Percentiles rank a stretch among this genome's conserved stretches.
Evolutionary conservation across 2,797 vertebrate genomes (phyloP).

Genomic region (Acridotheres tristis): DNA sequence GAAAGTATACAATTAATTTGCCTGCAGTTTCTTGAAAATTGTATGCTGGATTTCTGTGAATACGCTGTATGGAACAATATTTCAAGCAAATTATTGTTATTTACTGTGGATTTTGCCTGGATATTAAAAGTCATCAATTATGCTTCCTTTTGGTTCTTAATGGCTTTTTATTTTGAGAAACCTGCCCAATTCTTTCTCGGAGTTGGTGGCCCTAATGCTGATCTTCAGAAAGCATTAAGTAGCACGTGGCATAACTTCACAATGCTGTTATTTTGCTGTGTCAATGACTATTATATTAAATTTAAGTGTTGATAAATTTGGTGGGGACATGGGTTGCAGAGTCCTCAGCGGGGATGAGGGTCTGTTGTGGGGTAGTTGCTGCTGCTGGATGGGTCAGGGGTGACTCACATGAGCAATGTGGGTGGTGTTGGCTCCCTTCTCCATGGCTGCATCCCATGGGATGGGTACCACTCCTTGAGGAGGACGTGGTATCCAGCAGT

Average conservation of each 20-base stretch:
- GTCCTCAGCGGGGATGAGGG: rapidly evolving
- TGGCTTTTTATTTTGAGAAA: constrained; percentile 76
- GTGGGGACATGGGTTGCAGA: background rate
- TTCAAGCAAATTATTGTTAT: constrained; percentile 80
- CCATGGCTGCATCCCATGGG: background rate
- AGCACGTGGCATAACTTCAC: background rate
- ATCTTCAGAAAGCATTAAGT: constrained; percentile 29
- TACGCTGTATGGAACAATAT: constrained; percentile 68
- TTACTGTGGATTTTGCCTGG: constrained; percentile 75
- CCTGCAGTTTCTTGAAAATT: constrained; percentile 75
- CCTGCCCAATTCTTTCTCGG: constrained; percentile 59
- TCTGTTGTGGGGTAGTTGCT: background rate
- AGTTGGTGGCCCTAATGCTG: constrained; percentile 22
- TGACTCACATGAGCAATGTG: rapidly evolving
- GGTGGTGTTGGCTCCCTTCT: background rate
- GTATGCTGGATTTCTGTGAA: constrained; percentile 77
- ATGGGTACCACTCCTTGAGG: background rate
- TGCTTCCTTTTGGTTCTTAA: constrained; percentile 67
- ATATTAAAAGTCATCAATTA: constrained; percentile 79
- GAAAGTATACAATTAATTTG: constrained; percentile 80
- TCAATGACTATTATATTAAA: rapidly evolving
- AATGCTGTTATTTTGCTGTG: background rate
- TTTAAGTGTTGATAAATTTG: background rate
- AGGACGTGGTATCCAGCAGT: background rate
- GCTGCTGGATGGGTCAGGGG: background rate